Evolutionary conservation across 2,888 invertebrate species (phyloP), one percentile per base, ranked within the genome.

Genomic region (Pachymerium ferrugineum): DNA sequence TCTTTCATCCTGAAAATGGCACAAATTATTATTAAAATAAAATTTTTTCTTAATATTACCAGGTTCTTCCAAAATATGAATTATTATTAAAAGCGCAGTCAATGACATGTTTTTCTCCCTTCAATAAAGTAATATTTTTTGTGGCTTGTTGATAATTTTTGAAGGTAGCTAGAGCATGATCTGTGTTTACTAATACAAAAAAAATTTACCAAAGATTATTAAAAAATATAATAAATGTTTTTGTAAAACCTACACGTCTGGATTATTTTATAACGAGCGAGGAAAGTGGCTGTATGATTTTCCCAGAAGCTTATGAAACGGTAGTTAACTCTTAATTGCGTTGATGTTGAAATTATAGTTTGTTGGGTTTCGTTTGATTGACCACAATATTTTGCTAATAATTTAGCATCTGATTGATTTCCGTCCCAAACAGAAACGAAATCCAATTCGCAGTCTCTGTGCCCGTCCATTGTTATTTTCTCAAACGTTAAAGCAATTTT

Each of bases 21-120:
- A 38, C 19, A 5, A 62, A 16, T 62, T 62, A 8, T 62, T 16
- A 10, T 62, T 8, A 14, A 8, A 14, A 22, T 6, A 33, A 33
- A 33, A 33, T 33, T 33, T 33, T 33, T 12, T 8, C 6, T 8
- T 8, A 33, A 6, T 33, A 12, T 14, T 14, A 19, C 6, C 19
- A 8, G 14, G 8, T 62, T 5, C 5, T 8, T 10, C 10, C 19
- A 62, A 22, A 10, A 8, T 19, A 16, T 16, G 10, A 30, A 19
- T 10, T 3, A 68, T 69, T 6, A 54, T 73, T 75, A 6, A 29
- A 31, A 25, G 38, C 25, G 33, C 79, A 79, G 22, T 74, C 47
- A 4, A 79, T 62, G n/a, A 77, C 74, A 33, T 78, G 76, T 0
- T 77, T 76, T 5, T 77, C 71, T 1, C 78, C 78, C 28, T 70